phyloP scores from a whole-genome alignment of 2,888 invertebrate genomes.

The Globia sparganii region DNA sequence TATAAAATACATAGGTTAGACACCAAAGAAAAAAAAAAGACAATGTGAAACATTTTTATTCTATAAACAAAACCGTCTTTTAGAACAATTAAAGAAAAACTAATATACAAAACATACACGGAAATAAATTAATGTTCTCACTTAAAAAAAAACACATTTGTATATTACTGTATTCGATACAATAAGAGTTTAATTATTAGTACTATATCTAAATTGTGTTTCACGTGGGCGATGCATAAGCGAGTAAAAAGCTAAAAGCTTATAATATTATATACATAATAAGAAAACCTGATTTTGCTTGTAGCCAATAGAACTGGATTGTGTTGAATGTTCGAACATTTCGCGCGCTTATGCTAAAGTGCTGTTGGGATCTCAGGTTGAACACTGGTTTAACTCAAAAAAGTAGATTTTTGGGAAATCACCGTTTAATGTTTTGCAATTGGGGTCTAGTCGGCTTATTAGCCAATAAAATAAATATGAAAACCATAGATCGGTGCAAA shows the following conservation, averaged over 20 bases:
- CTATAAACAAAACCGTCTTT: slow-evolving; percentile 17
- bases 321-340: not conserved
- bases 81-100: slow-evolving; percentile 10
- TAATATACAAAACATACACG: slow-evolving; percentile 18
- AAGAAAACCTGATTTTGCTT: not conserved
- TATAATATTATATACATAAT: no score
- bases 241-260: not conserved
- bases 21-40: slow-evolving; percentile 27
- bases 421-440: no score
- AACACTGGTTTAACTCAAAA: no score
- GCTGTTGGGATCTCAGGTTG: no score
- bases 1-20: slow-evolving; percentile 30
- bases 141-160: not conserved
- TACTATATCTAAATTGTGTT: slow-evolving; percentile 16
- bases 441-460: no score
- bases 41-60: slow-evolving; percentile 29
- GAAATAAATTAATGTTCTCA: slow-evolving; percentile 39
- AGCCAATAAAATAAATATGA: no score
- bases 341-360: no score
- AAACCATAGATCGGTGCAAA: no score
- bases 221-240: slow-evolving; percentile 15
- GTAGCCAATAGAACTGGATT: not conserved
- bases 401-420: no score
- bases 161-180: slow-evolving; percentile 5
- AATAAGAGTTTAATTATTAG: not conserved